phyloP scores from a whole-genome alignment of 2,888 invertebrate genomes.

The Macrophya alboannulata region DNA sequence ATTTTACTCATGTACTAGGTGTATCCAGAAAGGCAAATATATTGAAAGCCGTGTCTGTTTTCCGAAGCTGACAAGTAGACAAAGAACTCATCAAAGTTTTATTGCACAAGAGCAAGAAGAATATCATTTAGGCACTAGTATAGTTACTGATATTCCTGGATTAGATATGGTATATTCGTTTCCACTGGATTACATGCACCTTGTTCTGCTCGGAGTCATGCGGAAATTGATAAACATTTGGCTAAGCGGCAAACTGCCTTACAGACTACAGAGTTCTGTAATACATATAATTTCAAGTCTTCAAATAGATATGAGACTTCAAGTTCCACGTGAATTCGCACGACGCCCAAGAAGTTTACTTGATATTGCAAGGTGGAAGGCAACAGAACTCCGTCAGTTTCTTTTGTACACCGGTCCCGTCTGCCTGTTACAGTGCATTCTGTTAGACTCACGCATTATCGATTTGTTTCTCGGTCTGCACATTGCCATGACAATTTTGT shows the following conservation, averaged over 20 bases:
- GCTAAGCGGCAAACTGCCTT: conserved; percentile 37
- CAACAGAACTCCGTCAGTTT: neutral
- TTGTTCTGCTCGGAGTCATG: conserved; percentile 60
- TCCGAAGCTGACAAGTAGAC: conserved; percentile 38
- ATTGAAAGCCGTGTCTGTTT: conserved; percentile 48
- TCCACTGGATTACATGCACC: conserved; percentile 62
- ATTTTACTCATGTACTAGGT: conserved; percentile 62
- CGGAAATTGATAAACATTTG: conserved; percentile 60
- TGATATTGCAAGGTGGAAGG: conserved; percentile 58
- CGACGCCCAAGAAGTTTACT: conserved; percentile 60
- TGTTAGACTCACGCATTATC: neutral
- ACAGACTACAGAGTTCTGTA: neutral
- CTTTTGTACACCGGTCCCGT: conserved; percentile 3
- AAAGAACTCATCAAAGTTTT: conserved; percentile 60
- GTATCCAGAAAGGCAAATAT: conserved; percentile 59
- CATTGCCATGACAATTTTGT: neutral
- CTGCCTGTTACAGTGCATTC: neutral
- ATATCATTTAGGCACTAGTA: conserved; percentile 56
- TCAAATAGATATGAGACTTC: neutral
- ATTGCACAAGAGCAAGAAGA: conserved; percentile 51
- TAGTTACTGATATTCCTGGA: conserved; percentile 48
- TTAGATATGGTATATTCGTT: conserved; percentile 56
- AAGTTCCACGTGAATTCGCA: conserved; percentile 60
- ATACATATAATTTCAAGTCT: neutral
- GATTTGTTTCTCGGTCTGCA: neutral